These are phyloP conservation scores for Drosophila novamexicana DNA, from an alignment of 1,140 invertebrate genomes.

Conservation along the genomic window DNA sequence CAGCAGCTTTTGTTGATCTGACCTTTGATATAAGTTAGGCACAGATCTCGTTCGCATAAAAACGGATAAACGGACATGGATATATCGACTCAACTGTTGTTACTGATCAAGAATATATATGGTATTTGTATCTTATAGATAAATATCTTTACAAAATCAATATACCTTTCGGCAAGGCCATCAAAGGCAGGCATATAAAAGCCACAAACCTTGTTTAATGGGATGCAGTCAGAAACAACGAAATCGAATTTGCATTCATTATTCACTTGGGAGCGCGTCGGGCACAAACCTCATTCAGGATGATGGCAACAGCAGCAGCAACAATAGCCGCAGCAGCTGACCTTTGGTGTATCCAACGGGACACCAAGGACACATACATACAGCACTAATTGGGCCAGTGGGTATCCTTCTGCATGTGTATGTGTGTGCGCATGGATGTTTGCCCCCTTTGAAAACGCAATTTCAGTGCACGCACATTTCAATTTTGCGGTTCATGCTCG, in stretches of 20 bases:
- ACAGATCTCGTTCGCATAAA: too few relatives aligned
- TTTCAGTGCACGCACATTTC: constrained; percentile 68
- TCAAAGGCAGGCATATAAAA: background rate
- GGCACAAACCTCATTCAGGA: background rate
- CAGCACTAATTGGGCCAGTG: constrained; percentile 38
- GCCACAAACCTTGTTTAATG: background rate
- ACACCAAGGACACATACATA: constrained; percentile 30
- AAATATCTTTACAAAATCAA: too few relatives aligned
- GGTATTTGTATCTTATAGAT: too few relatives aligned
- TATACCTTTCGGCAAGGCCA: too few relatives aligned
- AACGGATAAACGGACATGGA: too few relatives aligned
- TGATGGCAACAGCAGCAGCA: background rate
- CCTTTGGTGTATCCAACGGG: constrained; percentile 23
- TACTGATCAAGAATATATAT: too few relatives aligned
- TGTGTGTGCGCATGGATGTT: constrained; percentile 17
- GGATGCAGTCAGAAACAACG: constrained; percentile 50
- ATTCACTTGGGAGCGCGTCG: constrained; percentile 5
- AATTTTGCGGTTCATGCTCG: constrained; percentile 51
- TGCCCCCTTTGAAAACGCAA: constrained; percentile 41
- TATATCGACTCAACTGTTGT: too few relatives aligned
- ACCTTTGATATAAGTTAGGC: too few relatives aligned
- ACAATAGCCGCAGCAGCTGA: constrained; percentile 4
- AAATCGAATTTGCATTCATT: constrained; percentile 68
- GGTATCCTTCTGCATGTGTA: background rate
- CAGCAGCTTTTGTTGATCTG: too few relatives aligned